Conservation (phyloP, 2,797 vertebrate genomes). For the Spondyliosoma cantharus region DNA sequence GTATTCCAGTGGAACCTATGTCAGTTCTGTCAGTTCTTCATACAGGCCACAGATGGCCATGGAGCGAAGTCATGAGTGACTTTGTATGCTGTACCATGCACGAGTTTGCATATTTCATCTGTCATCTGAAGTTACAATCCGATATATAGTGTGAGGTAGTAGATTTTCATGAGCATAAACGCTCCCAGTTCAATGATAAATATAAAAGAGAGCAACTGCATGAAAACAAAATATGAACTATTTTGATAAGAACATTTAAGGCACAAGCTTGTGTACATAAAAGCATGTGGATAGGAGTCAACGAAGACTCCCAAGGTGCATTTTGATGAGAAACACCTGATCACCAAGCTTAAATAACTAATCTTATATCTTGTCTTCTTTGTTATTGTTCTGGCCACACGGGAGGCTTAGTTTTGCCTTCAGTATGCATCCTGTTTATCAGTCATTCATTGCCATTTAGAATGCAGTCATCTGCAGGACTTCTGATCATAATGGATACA, state of each 20-base stretch:
- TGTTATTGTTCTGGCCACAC: not conserved
- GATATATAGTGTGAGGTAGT: no score
- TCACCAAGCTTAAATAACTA: not conserved
- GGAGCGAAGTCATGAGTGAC: no score
- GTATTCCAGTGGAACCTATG: no score
- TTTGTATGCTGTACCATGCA: no score
- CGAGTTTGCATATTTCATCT: no score
- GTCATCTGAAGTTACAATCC: no score
- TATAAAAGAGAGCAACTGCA: not conserved
- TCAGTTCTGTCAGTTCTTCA: no score
- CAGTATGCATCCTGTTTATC: slow-evolving; percentile 5
- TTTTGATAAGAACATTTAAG: not conserved
- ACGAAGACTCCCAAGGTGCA: not conserved
- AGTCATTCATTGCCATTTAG: slow-evolving; percentile 19
- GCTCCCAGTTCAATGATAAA: not conserved
- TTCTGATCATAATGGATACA: not conserved
- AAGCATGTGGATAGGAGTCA: not conserved
- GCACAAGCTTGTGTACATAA: not conserved
- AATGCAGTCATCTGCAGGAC: not conserved
- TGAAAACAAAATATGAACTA: not conserved
- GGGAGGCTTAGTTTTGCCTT: not conserved
- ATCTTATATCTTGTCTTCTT: not conserved
- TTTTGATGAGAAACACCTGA: not conserved
- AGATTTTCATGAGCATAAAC: not conserved
- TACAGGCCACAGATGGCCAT: no score